phyloP scores from a whole-genome alignment of 2,797 vertebrate species.

The Spinus pinus region DNA sequence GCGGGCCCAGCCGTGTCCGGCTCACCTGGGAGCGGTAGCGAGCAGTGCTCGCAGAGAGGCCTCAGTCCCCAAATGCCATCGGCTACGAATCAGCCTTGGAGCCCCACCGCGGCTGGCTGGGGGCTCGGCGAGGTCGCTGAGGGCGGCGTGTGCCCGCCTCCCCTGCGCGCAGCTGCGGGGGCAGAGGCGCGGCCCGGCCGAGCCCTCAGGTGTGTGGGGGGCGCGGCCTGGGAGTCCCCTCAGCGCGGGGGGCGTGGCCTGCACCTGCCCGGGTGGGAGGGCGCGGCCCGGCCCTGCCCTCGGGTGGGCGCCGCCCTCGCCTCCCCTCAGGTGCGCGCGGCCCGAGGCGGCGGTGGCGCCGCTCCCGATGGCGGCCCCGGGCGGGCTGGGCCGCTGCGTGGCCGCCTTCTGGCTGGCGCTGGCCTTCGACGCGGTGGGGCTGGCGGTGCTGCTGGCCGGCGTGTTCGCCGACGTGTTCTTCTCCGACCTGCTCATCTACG shows the following conservation, averaged over 20 bases:
- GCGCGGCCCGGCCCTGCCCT: background rate
- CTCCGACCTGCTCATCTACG: slow-evolving; percentile 90
- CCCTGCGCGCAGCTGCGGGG: background rate
- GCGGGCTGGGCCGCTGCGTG: slow-evolving; percentile 82
- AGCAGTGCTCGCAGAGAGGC: accelerated
- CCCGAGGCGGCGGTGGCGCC: background rate
- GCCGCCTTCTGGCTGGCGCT: slow-evolving; percentile 89
- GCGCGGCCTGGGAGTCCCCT: background rate
- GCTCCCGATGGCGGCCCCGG: slow-evolving; percentile 25
- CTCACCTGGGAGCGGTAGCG: accelerated
- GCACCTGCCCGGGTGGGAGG: background rate
- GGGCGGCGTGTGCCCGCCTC: background rate
- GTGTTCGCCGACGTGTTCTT: slow-evolving; percentile 82
- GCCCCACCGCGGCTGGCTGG: accelerated
- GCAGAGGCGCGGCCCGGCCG: background rate
- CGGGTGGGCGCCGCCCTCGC: background rate
- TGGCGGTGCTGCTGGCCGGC: slow-evolving; percentile 80
- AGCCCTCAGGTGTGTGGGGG: background rate
- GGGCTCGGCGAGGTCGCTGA: background rate
- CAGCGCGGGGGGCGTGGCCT: background rate
- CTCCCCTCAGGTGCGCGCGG: background rate
- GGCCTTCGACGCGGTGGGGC: slow-evolving; percentile 82
- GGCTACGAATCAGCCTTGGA: accelerated
- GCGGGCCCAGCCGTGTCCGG: accelerated
- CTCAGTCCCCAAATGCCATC: accelerated